phyloP scores from a whole-genome alignment of 1,140 invertebrate species.

The Copidosoma floridanum region DNA sequence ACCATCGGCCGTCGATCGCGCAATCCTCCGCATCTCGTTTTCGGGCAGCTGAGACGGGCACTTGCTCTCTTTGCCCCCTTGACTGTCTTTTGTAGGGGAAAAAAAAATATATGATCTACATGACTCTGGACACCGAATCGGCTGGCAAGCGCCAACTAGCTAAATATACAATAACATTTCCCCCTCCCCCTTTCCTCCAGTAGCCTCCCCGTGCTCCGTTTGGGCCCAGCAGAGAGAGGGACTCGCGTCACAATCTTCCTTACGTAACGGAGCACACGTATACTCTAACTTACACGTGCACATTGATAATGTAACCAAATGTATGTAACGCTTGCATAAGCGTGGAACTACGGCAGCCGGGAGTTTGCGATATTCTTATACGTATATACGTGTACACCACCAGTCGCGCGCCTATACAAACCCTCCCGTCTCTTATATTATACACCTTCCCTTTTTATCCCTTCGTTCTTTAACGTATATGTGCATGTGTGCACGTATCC shows the following conservation, averaged over 20 bases:
- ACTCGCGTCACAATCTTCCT: slow-evolving; percentile 43
- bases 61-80: too few relatives aligned
- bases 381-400: too few relatives aligned
- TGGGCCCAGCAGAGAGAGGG: too few relatives aligned
- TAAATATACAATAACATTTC: slow-evolving; percentile 41
- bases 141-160: too few relatives aligned
- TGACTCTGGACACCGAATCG: too few relatives aligned
- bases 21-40: too few relatives aligned
- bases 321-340: slow-evolving; percentile 55
- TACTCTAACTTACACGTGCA: too few relatives aligned
- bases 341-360: slow-evolving; percentile 26
- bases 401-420: slow-evolving; percentile 20
- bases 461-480: not conserved
- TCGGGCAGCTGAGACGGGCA: too few relatives aligned
- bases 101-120: too few relatives aligned
- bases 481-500: not conserved
- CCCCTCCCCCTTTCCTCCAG: slow-evolving; percentile 35
- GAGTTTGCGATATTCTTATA: slow-evolving; percentile 29
- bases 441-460: not conserved
- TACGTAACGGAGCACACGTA: slow-evolving; percentile 46
- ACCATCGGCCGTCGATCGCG: too few relatives aligned
- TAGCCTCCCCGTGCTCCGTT: too few relatives aligned
- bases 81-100: too few relatives aligned
- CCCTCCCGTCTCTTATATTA: not conserved
- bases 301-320: slow-evolving; percentile 55